Percentiles rank a stretch among this genome's conserved stretches.
These are phyloP conservation scores for Sphaerophoria taeniata DNA, from an alignment of 2,888 invertebrate species.

Conservation along the genomic window DNA sequence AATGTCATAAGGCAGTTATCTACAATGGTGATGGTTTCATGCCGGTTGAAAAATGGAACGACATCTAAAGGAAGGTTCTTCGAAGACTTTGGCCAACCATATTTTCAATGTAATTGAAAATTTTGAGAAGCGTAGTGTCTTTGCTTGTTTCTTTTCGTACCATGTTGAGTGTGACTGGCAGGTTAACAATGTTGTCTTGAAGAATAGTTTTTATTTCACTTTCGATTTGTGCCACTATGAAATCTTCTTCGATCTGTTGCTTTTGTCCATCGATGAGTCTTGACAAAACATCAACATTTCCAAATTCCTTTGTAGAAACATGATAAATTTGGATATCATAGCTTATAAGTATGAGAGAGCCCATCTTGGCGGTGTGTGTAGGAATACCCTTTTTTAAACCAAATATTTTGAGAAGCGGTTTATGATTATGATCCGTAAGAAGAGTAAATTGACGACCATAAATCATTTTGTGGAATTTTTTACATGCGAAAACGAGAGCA, in stretches of 20 bases:
- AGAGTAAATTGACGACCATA: constrained; percentile 78
- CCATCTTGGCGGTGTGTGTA: constrained; percentile 60
- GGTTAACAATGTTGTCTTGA: constrained; percentile 1
- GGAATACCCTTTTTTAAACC: constrained; percentile 76
- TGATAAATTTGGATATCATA: constrained; percentile 69
- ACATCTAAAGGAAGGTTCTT: constrained; percentile 1
- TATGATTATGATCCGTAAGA: constrained; percentile 75
- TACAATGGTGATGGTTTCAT: constrained; percentile 10
- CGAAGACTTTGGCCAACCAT: constrained; percentile 12
- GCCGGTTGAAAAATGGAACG: constrained; percentile 15
- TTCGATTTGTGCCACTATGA: constrained; percentile 17
- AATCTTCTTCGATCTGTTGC: constrained; percentile 13
- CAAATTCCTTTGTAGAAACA: constrained; percentile 56
- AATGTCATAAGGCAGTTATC: constrained; percentile 4
- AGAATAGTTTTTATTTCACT: constrained; percentile 8
- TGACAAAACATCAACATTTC: constrained; percentile 48
- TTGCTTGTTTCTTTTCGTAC: constrained; percentile 9
- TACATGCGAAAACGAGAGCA: constrained; percentile 77
- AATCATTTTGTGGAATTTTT: constrained; percentile 78
- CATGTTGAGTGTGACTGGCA: constrained; percentile 15
- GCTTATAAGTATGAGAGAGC: constrained; percentile 52
- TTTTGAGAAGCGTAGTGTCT: constrained; percentile 7
- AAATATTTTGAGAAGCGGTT: constrained; percentile 76
- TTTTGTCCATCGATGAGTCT: constrained; percentile 17
- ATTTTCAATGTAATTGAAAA: constrained; percentile 4